Evolutionary conservation across 2,113 vertebrate species (phyloP).

Genomic region (Salvelinus namaycush): DNA sequence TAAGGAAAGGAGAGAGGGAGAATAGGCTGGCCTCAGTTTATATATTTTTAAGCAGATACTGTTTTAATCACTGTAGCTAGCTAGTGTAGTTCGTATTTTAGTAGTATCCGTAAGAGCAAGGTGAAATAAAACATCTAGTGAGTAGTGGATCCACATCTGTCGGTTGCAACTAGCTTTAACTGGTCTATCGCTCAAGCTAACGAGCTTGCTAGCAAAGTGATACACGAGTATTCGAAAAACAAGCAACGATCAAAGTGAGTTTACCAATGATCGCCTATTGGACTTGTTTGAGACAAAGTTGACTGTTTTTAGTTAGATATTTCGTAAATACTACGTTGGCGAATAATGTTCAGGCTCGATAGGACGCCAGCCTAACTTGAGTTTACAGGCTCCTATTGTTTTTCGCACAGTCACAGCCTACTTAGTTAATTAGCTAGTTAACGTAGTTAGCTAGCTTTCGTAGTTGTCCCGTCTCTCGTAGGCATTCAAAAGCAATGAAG

Average conservation of each 20-base stretch:
- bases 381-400: not conserved
- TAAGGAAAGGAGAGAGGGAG: not conserved
- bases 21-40: not conserved
- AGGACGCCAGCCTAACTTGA: not conserved
- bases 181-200: not conserved
- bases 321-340: not conserved
- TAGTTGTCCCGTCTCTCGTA: too few relatives aligned
- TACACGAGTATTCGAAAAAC: not conserved
- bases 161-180: not conserved
- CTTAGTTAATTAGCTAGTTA: too few relatives aligned
- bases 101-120: not conserved
- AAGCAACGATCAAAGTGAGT: conserved; percentile 5
- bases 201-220: not conserved
- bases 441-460: too few relatives aligned
- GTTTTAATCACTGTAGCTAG: too few relatives aligned
- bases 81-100: not conserved
- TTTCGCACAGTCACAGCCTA: too few relatives aligned
- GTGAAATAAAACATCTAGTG: not conserved
- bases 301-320: not conserved
- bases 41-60: too few relatives aligned
- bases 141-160: not conserved
- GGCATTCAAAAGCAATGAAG: too few relatives aligned
- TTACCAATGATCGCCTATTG: not conserved
- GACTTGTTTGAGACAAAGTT: not conserved
- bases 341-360: not conserved